phyloP scores from a whole-genome alignment of 2,888 invertebrate species.

The Panopea generosa region DNA sequence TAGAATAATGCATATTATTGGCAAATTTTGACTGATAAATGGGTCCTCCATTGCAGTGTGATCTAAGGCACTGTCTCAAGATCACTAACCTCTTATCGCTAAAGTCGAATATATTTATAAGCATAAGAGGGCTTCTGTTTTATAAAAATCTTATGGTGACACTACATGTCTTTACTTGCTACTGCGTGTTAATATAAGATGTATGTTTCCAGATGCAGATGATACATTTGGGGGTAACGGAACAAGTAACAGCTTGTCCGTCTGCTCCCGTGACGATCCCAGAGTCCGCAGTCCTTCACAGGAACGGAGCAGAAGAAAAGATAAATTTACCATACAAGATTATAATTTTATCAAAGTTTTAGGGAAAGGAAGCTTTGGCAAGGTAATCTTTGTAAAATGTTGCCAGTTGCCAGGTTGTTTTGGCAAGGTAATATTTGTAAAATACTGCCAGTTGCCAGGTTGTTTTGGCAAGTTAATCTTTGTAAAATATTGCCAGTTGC shows the following conservation, averaged over 20 bases:
- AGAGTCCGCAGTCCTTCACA: slow-evolving; percentile 77
- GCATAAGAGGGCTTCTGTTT: too few relatives aligned
- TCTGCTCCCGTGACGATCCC: slow-evolving; percentile 63
- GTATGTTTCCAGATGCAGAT: slow-evolving; percentile 48
- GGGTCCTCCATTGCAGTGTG: too few relatives aligned
- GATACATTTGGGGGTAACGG: slow-evolving; percentile 30
- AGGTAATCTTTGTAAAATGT: too few relatives aligned
- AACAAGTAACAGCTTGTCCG: slow-evolving; percentile 52
- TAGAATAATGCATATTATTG: too few relatives aligned
- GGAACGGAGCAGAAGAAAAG: slow-evolving; percentile 72
- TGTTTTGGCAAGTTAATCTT: not conserved
- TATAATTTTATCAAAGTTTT: slow-evolving; percentile 99
- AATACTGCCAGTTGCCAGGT: not conserved
- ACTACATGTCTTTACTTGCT: too few relatives aligned
- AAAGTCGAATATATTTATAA: too few relatives aligned
- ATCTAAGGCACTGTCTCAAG: too few relatives aligned
- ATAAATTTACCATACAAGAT: slow-evolving; percentile 88
- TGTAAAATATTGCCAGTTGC: not conserved
- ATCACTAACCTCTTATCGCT: too few relatives aligned
- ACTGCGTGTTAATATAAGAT: too few relatives aligned
- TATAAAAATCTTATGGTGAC: too few relatives aligned
- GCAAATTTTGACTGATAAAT: too few relatives aligned
- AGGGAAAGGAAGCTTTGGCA: slow-evolving; percentile 99
- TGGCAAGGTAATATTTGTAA: not conserved
- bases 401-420: not conserved